Base-by-base conservation (phyloP, 2,888 invertebrate genomes). In the Aphidoletes aphidimyza region DNA sequence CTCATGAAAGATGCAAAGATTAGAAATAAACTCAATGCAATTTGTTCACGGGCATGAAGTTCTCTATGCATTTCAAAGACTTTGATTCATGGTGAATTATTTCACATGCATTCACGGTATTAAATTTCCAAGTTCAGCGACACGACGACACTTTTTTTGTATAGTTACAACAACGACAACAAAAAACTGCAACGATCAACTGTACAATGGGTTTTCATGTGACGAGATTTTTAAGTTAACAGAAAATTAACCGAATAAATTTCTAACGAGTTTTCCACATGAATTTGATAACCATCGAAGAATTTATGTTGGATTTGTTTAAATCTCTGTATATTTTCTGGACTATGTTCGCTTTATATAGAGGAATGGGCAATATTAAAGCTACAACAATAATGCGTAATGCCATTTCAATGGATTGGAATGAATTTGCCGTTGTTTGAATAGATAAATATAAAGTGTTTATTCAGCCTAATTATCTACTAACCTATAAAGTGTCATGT, bases 381-480 rank as follows among this genome's bases (percentile, higher is more conserved):
- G 69, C 3, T 34, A 69, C 11, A 8, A 69, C 1, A 30, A 69
- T 0, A 1, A 30, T 69, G 69, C 30, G 30, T 22, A 69, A 69
- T 69, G 69, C 14, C 22, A 5, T 22, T 22, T 26, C 6, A 69
- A 69, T 9, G 26, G 69, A 69, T 69, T 69, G 69, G 54, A 54
- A 26, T 54, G 54, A 54, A 54, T n/a, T n/a, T 54, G 22, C 54
- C 11, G 22, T 26, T 22, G 5, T 5, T 54, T 26, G 11, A 54
- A 54, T 54, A 26, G 54, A 54, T 54, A 54, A 54, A 54, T 26
- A 54, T 26, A 54, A 1, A n/a, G 1, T 54, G 54, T 69, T 69
- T 69, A 5, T 30, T 30, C 69, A 69, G 69, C 69, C 69, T 17
- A 69, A 69, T 69, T 69, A 69, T 30, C 69, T 69, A 69, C 69